Conservation (phyloP, 1,140 invertebrate genomes). For the Ceratosolen fusciceps region DNA sequence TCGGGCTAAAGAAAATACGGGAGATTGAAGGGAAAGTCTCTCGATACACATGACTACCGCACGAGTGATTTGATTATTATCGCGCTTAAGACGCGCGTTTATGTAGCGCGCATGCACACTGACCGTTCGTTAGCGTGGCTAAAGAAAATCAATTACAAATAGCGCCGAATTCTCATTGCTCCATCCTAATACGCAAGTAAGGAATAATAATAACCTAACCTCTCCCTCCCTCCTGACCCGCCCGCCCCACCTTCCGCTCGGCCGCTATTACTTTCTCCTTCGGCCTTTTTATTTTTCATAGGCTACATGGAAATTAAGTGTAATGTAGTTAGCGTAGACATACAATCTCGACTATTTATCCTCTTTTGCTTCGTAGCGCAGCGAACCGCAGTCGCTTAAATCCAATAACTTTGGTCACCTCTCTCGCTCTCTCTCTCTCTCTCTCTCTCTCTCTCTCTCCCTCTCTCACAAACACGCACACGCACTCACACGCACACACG, state of each 20-base stretch:
- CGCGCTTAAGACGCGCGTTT: no score
- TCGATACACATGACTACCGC: slow-evolving; percentile 31
- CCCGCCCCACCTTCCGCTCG: not conserved
- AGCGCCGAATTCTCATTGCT: not conserved
- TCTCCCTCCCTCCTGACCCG: not conserved
- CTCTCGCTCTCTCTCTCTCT: not conserved
- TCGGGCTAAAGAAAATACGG: not conserved
- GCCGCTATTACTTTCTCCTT: not conserved
- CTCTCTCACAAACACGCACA: not conserved
- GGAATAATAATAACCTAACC: not conserved
- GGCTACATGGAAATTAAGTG: no score
- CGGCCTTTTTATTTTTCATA: not conserved
- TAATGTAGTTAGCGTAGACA: no score
- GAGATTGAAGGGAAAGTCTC: not conserved
- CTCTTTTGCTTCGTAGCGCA: no score
- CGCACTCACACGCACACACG: no score
- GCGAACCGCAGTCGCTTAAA: no score
- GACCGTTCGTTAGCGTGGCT: not conserved
- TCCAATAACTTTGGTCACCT: no score
- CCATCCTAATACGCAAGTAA: not conserved
- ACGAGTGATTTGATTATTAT: slow-evolving; percentile 39
- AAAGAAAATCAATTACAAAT: slow-evolving; percentile 26
- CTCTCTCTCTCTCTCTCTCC: not conserved
- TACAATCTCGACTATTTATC: no score
- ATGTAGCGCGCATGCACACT: not conserved